phyloP scores from a whole-genome alignment of 2,888 invertebrate genomes.

The Autographa pulchrina region DNA sequence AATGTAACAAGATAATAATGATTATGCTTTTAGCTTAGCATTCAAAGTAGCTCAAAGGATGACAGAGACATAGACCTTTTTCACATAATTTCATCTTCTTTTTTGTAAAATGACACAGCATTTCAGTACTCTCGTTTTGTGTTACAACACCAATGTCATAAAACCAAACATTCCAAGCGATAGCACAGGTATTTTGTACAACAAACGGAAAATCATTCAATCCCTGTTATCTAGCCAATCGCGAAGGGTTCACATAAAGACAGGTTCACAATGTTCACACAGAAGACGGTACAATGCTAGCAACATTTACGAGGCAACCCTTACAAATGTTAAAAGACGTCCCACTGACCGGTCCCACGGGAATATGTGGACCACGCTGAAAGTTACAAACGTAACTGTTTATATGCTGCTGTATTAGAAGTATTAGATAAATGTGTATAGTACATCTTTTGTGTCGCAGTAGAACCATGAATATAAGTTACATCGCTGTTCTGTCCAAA shows the following conservation, averaged over 20 bases:
- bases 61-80: too few species aligned
- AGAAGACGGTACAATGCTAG: slow-evolving; percentile 49
- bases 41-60: too few species aligned
- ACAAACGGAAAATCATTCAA: background rate
- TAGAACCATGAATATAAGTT: background rate
- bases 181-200: background rate
- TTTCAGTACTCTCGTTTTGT: too few species aligned
- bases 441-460: background rate
- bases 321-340: slow-evolving; percentile 78
- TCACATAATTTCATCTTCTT: too few species aligned
- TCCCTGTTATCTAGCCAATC: background rate
- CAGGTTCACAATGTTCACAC: background rate
- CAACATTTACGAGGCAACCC: slow-evolving; percentile 74
- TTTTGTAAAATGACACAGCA: too few species aligned
- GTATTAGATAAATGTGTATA: background rate
- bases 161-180: background rate
- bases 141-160: background rate
- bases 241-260: background rate
- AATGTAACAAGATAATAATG: too few species aligned
- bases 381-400: slow-evolving; percentile 61
- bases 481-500: background rate
- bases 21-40: too few species aligned
- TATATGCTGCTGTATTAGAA: background rate
- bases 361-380: slow-evolving; percentile 83
- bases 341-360: slow-evolving; percentile 85